phyloP scores from a whole-genome alignment of 2,113 vertebrate species.

The Sterrhoptilus dennistouni region DNA sequence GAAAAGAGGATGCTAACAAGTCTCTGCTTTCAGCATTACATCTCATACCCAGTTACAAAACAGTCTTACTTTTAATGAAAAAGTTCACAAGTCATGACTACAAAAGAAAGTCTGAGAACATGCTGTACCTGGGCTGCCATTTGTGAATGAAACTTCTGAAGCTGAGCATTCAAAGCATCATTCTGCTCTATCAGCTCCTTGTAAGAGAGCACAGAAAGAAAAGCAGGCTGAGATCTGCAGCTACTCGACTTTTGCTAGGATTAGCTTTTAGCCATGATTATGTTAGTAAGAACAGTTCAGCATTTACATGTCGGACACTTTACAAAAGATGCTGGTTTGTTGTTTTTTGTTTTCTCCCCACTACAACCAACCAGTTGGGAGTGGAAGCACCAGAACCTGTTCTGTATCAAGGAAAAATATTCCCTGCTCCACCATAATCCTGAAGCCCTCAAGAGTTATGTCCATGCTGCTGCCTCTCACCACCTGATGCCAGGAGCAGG shows the following conservation, averaged over 20 bases:
- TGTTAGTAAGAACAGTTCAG: constrained; percentile 28
- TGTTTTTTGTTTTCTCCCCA: background rate
- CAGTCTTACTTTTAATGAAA: background rate
- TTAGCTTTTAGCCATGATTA: constrained; percentile 26
- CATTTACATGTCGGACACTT: background rate
- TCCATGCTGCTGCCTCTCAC: background rate
- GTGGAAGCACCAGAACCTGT: background rate
- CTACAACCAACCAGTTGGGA: background rate
- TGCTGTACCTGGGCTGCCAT: constrained; percentile 87
- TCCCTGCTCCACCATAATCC: background rate
- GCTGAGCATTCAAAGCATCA: constrained; percentile 86
- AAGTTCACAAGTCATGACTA: background rate
- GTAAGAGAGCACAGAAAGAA: constrained; percentile 60
- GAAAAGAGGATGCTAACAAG: background rate
- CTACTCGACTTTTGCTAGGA: background rate
- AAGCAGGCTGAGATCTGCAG: constrained; percentile 38
- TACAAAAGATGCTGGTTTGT: background rate
- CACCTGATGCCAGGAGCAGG: background rate
- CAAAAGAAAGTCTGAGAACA: constrained; percentile 24
- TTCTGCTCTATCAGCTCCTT: constrained; percentile 95
- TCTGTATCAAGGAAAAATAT: background rate
- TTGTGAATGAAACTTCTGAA: constrained; percentile 89
- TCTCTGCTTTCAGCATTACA: background rate
- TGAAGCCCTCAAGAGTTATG: background rate
- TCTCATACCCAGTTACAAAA: background rate